phyloP scores from a whole-genome alignment of 2,797 vertebrate species.

The Myoxocephalus aenaeus region DNA sequence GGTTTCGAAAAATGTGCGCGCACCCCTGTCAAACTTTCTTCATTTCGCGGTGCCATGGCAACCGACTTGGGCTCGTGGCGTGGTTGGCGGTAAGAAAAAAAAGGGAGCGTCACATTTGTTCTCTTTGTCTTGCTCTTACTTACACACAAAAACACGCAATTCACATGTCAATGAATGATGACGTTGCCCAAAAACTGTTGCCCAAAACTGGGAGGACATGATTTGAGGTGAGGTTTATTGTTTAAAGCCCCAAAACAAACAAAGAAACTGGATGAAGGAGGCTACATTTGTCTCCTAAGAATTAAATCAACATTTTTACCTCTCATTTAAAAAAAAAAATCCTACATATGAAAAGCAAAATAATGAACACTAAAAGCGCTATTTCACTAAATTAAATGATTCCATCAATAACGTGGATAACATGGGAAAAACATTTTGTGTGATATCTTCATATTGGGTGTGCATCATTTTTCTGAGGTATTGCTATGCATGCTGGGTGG shows the following conservation, averaged over 20 bases:
- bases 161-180: constrained; percentile 21
- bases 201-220: background rate
- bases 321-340: background rate
- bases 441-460: no score
- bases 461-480: no score
- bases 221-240: background rate
- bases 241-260: background rate
- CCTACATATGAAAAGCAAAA: no score
- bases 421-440: no score
- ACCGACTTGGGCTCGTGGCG: constrained; percentile 44
- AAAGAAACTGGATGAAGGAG: background rate
- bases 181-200: no score
- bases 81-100: constrained; percentile 38
- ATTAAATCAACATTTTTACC: background rate
- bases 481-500: no score
- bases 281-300: background rate
- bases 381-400: no score
- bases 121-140: constrained; percentile 19
- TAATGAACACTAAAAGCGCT: no score
- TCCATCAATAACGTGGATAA: no score
- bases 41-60: constrained; percentile 66
- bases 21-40: constrained; percentile 75
- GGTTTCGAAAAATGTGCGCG: constrained; percentile 77
- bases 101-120: constrained; percentile 53
- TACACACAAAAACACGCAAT: background rate